Percentiles rank a stretch among this genome's conserved stretches.
phyloP scores from a whole-genome alignment of 2,113 vertebrate genomes.

The Numida meleagris region DNA sequence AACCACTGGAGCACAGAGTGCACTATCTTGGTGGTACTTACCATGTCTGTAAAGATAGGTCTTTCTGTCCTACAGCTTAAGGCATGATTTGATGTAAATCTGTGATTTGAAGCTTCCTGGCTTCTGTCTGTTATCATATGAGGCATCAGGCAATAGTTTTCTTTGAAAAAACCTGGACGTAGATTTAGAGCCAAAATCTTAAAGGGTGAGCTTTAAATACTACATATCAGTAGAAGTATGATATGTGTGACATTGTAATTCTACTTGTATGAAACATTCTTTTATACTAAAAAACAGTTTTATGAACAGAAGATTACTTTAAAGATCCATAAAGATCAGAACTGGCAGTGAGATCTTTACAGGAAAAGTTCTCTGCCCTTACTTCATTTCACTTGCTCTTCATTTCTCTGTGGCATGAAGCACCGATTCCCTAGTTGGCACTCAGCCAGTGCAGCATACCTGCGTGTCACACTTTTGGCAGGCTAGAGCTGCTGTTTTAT shows the following conservation, averaged over 20 bases:
- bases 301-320: not conserved
- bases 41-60: not conserved
- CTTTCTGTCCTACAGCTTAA: not conserved
- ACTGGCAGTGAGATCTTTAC: not conserved
- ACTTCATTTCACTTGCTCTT: not conserved
- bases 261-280: not conserved
- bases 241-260: not conserved
- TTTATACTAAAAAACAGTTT: not conserved
- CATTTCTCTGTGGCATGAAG: fast-evolving
- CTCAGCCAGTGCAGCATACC: not conserved
- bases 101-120: not conserved
- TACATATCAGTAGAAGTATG: not conserved
- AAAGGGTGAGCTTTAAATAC: not conserved
- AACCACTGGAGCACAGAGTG: not conserved
- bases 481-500: not conserved
- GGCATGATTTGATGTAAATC: not conserved
- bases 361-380: not conserved
- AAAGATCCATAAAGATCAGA: not conserved
- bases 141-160: not conserved
- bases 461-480: not conserved
- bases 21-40: fast-evolving
- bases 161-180: not conserved
- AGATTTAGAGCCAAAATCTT: not conserved
- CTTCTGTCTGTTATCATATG: not conserved
- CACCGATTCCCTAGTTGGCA: not conserved